phyloP scores from a whole-genome alignment of 2,113 vertebrate genomes.

The Microcebus jonahi region DNA sequence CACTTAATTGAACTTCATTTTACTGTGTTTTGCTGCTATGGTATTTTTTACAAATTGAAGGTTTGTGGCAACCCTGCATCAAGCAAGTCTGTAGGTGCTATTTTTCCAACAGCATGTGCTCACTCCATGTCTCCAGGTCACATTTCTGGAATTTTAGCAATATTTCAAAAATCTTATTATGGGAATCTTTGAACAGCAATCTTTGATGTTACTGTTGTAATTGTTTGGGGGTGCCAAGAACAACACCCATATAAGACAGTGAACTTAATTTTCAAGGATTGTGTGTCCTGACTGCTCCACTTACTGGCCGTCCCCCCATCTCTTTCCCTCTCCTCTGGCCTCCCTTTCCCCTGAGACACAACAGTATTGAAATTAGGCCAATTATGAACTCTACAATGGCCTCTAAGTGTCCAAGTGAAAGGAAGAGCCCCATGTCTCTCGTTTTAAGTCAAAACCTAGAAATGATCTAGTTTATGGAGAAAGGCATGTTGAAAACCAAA shows the following conservation, averaged over 20 bases:
- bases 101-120: neutral
- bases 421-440: neutral
- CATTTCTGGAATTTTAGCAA: neutral
- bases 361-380: neutral
- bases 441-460: neutral
- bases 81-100: neutral
- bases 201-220: neutral
- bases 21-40: neutral
- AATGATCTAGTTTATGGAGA: neutral
- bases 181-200: neutral
- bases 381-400: neutral
- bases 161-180: neutral
- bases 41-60: neutral
- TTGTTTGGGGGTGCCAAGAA: neutral
- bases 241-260: neutral
- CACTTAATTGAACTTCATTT: neutral
- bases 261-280: neutral
- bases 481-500: neutral
- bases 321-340: neutral
- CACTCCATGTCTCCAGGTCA: neutral
- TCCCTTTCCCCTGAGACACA: neutral
- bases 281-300: neutral
- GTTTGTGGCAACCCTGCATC: neutral
- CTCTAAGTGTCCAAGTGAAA: neutral
- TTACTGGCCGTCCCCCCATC: neutral